Base-by-base conservation (phyloP, 2,888 invertebrate genomes). In the Lochmaea capreae region DNA sequence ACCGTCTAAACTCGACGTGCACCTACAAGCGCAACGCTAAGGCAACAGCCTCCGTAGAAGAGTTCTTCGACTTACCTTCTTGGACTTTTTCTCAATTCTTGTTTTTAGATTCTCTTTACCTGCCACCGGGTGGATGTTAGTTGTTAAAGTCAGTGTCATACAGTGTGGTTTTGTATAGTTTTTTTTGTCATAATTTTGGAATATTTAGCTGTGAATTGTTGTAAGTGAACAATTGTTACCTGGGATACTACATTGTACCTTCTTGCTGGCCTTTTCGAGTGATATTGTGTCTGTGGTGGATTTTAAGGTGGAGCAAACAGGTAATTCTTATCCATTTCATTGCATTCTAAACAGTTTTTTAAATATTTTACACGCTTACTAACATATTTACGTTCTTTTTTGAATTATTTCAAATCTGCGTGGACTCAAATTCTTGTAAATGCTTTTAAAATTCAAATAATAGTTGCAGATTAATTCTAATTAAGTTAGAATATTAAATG, bases 1-100 rank as follows among this genome's bases (percentile, higher is more conserved):
- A 77, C 77, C 79, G 70, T 72, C 72, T 72, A 54, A 54, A 74
- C 73, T 68, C 58, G 70, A 74, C 72, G 71, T 70, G 33, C 43
- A 52, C 59, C 46, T 67, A 46, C 59, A 62, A 46, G 46, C 61
- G 61, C 39, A 39, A 62, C 26, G 62, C 62, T 16, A 68, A 68
- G 68, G 33, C 68, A 68, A 68, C 61, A 67, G 57, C 63, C 70
- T 65, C 70, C 52, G 67, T 43, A 14, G 62, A 70, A 63, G 63
- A 70, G 65, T 65, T 65, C 71, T 71, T 71, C 49, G 57, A 42
- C 58, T 71, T 52, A 46, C 52, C 71, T 71, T 54, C 33, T 67
- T 49, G 59, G 46, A 67, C 63, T 69, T 46, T 73, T 67, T 59
- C 54, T 54, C 52, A 26, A 26, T 52, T 54, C 66, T 66, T 16